Conservation (phyloP, 1,140 invertebrate species). For the Teleogryllus occipitalis region DNA sequence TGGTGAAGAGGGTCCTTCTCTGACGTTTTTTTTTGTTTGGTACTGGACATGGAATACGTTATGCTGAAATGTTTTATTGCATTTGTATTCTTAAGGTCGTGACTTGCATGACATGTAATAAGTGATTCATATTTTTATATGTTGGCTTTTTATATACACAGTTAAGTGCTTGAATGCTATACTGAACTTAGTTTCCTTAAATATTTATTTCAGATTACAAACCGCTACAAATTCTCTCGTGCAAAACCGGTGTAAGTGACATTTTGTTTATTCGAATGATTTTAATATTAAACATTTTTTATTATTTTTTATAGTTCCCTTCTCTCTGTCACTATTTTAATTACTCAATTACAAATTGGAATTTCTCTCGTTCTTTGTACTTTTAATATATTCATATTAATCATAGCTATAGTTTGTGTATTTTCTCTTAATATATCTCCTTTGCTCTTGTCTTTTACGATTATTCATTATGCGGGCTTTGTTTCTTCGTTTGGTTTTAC, state of each 20-base stretch:
- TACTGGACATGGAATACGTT: too few relatives aligned
- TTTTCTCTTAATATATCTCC: neutral
- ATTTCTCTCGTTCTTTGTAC: constrained; percentile 1
- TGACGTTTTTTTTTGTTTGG: too few relatives aligned
- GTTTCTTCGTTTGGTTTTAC: neutral
- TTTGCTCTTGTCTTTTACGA: neutral
- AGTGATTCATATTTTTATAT: neutral
- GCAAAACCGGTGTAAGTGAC: constrained; percentile 3
- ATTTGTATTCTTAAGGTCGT: neutral
- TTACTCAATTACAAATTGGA: constrained; percentile 5
- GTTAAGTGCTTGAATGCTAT: constrained; percentile 4
- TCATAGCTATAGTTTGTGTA: neutral
- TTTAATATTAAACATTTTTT: neutral
- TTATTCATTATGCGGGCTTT: neutral
- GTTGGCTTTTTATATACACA: constrained; percentile 5
- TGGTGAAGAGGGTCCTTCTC: too few relatives aligned
- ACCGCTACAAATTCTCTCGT: constrained; percentile 3
- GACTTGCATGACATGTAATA: neutral
- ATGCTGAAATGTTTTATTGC: constrained; percentile 1
- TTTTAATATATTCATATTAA: constrained; percentile 6
- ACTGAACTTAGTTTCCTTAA: constrained; percentile 5
- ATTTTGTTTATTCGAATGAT: constrained; percentile 6
- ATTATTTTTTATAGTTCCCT: constrained; percentile 1
- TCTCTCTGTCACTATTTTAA: constrained; percentile 1
- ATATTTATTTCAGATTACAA: constrained; percentile 6